phyloP scores from a whole-genome alignment of 2,113 vertebrate genomes.

The Leptosomus discolor region DNA sequence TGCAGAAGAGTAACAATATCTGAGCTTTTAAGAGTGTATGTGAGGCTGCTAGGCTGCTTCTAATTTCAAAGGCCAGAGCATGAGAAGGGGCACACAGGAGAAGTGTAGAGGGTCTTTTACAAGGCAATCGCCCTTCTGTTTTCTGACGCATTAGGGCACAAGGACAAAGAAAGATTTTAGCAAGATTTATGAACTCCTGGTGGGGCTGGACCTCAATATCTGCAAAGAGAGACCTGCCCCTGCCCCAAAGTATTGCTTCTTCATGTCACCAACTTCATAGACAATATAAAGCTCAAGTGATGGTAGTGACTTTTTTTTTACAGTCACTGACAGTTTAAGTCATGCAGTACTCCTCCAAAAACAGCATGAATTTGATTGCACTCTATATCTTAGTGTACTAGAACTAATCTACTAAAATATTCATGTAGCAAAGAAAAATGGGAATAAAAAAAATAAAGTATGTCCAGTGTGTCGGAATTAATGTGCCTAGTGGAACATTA shows the following conservation, averaged over 20 bases:
- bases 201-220: background rate
- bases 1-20: background rate
- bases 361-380: background rate
- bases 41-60: background rate
- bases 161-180: background rate
- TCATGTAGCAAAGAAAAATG: constrained; percentile 4
- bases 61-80: background rate
- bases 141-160: background rate
- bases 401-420: constrained; percentile 28
- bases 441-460: background rate
- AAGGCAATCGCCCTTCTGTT: background rate
- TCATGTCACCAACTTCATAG: background rate
- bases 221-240: background rate
- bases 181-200: background rate
- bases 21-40: background rate
- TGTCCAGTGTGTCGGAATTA: background rate
- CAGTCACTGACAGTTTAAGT: background rate
- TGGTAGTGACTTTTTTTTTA: background rate
- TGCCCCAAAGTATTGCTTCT: background rate
- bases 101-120: background rate
- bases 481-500: background rate
- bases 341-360: background rate
- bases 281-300: background rate
- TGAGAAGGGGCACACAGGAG: background rate
- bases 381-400: background rate